These are phyloP conservation scores for Chironex yamaguchii DNA, from an alignment of 30 jellyfish, hydroid and myxozoan species.

Conservation along the genomic window DNA sequence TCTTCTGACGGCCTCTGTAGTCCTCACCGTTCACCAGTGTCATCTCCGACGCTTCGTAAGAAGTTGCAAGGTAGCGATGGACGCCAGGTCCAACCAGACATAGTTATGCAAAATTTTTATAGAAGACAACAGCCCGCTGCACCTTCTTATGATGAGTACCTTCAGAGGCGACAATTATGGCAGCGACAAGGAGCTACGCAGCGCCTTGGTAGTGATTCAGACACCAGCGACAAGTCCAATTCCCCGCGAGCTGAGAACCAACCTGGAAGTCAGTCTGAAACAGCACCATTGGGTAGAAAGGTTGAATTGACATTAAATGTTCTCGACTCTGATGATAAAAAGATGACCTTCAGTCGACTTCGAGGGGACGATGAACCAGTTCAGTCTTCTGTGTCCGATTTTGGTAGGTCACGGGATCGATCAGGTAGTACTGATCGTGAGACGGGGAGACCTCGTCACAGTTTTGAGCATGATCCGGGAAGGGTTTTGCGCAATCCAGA, in stretches of 20 bases:
- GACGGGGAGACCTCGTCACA: too few species aligned
- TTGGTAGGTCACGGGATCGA: too few species aligned
- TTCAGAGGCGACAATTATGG: slow-evolving; percentile 73
- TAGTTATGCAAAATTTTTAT: slow-evolving; percentile 48
- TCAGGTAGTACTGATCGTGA: too few species aligned
- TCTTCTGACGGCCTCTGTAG: background rate
- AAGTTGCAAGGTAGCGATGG: slow-evolving; percentile 34
- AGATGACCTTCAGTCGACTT: too few species aligned
- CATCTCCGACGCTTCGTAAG: slow-evolving; percentile 42
- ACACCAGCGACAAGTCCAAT: background rate
- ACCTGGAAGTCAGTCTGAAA: background rate
- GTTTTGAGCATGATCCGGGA: too few species aligned
- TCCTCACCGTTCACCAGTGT: background rate
- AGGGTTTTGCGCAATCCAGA: too few species aligned
- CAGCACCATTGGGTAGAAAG: background rate
- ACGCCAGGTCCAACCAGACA: slow-evolving; percentile 67
- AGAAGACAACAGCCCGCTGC: slow-evolving; percentile 88
- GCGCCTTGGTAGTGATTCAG: slow-evolving; percentile 37
- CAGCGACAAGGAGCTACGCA: slow-evolving; percentile 68
- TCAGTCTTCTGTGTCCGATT: too few species aligned
- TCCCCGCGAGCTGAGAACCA: background rate
- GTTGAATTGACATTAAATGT: background rate
- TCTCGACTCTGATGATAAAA: background rate
- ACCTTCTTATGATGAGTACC: slow-evolving; percentile 89
- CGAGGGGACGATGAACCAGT: too few species aligned